Percentiles rank a stretch among this genome's conserved stretches.
Conservation (phyloP, 1,140 invertebrate genomes). For the Achatina immaculata region DNA sequence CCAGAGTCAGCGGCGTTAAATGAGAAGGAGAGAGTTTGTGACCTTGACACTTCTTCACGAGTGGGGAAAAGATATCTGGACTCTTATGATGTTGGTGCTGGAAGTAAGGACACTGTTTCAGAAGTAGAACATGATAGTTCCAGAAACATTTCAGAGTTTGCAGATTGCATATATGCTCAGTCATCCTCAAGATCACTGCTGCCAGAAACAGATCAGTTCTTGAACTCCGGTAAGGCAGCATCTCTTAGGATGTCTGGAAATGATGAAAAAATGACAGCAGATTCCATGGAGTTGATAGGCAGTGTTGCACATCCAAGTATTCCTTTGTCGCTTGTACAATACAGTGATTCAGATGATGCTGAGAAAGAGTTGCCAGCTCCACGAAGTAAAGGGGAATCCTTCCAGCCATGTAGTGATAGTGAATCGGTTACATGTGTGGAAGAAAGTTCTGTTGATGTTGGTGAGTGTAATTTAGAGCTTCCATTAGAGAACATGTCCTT, state of each 20-base stretch:
- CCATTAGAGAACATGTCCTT: background rate
- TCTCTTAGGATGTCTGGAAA: background rate
- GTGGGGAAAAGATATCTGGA: no score
- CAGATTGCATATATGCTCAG: background rate
- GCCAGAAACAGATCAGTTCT: background rate
- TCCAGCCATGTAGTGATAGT: background rate
- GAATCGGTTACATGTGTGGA: background rate
- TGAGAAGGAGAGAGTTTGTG: no score
- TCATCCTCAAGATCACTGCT: background rate
- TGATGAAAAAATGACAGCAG: no score
- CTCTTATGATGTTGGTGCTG: no score
- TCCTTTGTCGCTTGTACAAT: background rate
- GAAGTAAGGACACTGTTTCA: no score
- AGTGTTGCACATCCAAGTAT: background rate
- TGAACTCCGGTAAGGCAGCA: background rate
- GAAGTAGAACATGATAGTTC: background rate
- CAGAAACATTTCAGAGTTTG: background rate
- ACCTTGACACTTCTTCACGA: no score
- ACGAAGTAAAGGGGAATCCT: background rate
- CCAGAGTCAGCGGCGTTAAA: no score
- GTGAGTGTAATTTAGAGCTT: background rate
- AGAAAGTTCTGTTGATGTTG: background rate
- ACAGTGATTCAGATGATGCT: slow-evolving; percentile 21
- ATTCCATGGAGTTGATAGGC: no score
- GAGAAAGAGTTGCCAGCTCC: background rate